These are phyloP conservation scores for Octonoba sinensis DNA, from an alignment of 2,888 invertebrate genomes.

Conservation along the genomic window DNA sequence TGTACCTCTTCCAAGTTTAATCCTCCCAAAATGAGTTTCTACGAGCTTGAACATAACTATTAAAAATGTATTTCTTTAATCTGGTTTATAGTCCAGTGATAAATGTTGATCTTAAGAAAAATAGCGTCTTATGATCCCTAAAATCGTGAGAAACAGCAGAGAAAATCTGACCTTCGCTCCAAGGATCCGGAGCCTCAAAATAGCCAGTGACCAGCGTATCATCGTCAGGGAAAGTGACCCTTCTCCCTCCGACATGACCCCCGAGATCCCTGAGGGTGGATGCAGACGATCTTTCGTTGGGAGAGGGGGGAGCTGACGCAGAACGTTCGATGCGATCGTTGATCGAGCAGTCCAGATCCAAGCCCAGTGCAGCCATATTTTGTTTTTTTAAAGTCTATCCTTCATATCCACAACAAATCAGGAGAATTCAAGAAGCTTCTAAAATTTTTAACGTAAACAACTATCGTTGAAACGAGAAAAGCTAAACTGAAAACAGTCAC, in stretches of 20 bases:
- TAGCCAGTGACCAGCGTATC: conserved; percentile 83
- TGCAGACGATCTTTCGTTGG: conserved; percentile 50
- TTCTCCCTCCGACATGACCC: conserved; percentile 69
- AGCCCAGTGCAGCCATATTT: conserved; percentile 41
- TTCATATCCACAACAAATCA: too few relatives aligned
- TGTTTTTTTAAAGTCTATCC: neutral
- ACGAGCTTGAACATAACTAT: neutral
- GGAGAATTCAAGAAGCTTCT: too few relatives aligned
- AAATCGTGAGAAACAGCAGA: too few relatives aligned
- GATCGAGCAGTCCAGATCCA: conserved; percentile 42
- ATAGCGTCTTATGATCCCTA: neutral
- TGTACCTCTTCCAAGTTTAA: too few relatives aligned
- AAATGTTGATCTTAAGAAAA: neutral
- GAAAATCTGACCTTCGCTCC: conserved; percentile 72
- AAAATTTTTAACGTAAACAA: too few relatives aligned
- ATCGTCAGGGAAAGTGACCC: conserved; percentile 81
- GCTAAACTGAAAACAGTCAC: too few relatives aligned
- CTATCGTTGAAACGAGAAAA: too few relatives aligned
- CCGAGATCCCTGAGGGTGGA: conserved; percentile 41
- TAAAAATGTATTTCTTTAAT: neutral
- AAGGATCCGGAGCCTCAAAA: conserved; percentile 86
- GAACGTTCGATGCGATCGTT: conserved; percentile 51
- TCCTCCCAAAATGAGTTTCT: too few relatives aligned
- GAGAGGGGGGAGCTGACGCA: conserved; percentile 63
- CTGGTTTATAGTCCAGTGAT: neutral